Evolutionary conservation across 1,140 invertebrate species (phyloP).

Genomic region (Penaeus indicus): DNA sequence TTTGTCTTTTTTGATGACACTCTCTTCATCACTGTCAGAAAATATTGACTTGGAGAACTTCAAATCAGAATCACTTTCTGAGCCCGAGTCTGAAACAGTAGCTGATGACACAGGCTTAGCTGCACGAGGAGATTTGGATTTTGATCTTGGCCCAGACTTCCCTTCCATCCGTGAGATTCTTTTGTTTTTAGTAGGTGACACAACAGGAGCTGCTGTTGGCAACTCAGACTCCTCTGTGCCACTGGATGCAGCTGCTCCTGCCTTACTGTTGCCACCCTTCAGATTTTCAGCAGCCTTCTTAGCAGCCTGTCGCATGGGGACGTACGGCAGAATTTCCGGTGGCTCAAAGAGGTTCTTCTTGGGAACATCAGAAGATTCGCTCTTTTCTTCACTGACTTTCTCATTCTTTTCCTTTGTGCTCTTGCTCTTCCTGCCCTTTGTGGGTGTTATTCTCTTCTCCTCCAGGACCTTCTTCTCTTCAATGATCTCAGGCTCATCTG

Average conservation of each 20-base stretch:
- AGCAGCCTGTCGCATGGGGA: slow-evolving; percentile 89
- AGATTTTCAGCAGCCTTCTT: slow-evolving; percentile 92
- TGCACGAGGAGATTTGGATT: slow-evolving; percentile 50
- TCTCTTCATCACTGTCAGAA: slow-evolving; percentile 66
- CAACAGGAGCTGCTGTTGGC: slow-evolving; percentile 26
- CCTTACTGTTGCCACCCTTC: slow-evolving; percentile 77
- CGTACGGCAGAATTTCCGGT: slow-evolving; percentile 82
- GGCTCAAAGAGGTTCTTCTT: slow-evolving; percentile 66
- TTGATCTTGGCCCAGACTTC: slow-evolving; percentile 26
- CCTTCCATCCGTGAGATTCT: slow-evolving; percentile 48
- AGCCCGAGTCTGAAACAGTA: slow-evolving; percentile 47
- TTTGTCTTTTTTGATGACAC: slow-evolving; percentile 30
- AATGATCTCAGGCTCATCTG: not conserved
- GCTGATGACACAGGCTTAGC: slow-evolving; percentile 33
- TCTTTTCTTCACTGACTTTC: slow-evolving; percentile 68
- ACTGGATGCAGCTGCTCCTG: not conserved
- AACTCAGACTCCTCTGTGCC: slow-evolving; percentile 38
- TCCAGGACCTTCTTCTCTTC: slow-evolving; percentile 66
- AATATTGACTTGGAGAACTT: slow-evolving; percentile 63
- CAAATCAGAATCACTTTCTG: slow-evolving; percentile 55
- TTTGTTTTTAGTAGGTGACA: slow-evolving; percentile 51
- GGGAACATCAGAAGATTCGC: slow-evolving; percentile 67
- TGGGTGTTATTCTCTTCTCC: slow-evolving; percentile 65
- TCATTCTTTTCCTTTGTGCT: slow-evolving; percentile 73
- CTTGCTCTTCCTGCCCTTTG: slow-evolving; percentile 76